Percentiles rank a stretch among this genome's conserved stretches.
These are phyloP conservation scores for Mormyrops boulengeri DNA, from an alignment of 2,797 vertebrate species.

Conservation along the genomic window DNA sequence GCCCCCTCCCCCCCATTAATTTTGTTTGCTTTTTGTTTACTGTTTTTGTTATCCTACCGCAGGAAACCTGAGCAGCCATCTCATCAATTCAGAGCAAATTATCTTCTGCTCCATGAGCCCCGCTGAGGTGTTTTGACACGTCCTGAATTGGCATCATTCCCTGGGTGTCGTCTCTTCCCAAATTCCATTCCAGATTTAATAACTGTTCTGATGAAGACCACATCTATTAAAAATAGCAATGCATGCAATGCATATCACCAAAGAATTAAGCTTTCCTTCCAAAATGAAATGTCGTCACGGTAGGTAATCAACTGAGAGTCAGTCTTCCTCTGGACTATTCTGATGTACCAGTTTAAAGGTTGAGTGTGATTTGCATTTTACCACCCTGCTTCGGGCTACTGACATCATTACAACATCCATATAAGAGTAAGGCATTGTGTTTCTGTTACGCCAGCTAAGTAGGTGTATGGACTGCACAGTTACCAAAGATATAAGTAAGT, in stretches of 20 bases:
- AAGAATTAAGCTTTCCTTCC: background rate
- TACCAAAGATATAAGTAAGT: background rate
- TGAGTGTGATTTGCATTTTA: background rate
- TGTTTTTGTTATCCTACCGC: background rate
- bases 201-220: background rate
- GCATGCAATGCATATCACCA: background rate
- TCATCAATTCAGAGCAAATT: background rate
- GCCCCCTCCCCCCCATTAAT: background rate
- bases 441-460: background rate
- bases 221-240: background rate
- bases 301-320: background rate
- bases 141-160: background rate
- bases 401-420: background rate
- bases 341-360: background rate
- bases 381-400: background rate
- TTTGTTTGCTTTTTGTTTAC: background rate
- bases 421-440: background rate
- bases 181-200: background rate
- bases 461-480: background rate
- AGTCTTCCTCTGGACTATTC: background rate
- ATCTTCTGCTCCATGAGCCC: background rate
- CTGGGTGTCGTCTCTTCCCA: background rate
- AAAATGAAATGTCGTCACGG: background rate
- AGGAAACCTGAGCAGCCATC: background rate
- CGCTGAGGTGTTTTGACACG: slow-evolving; percentile 8